Base-by-base conservation (phyloP, 92 coral and sea anemone species). In the Phenganax subtilis region DNA sequence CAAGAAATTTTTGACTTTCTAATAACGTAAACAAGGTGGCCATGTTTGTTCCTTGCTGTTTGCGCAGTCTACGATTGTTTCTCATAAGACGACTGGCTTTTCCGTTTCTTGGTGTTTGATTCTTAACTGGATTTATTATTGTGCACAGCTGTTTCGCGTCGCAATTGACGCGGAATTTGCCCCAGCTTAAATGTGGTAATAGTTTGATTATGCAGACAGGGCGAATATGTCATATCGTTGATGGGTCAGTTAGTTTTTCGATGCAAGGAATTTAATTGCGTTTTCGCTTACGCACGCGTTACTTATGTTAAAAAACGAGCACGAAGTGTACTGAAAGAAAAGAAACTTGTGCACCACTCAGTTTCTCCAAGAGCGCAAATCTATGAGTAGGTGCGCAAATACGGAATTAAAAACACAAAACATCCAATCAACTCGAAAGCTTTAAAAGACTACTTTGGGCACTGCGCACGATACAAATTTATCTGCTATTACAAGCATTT, bases 141-240 rank as follows among this genome's bases (percentile, higher is more conserved):
- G 54, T 52, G 67, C 68, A 79, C 83, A 79, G 83, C 83, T 79
- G 83, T 63, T 63, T 28, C 10, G 30, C 62, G 55, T 79, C 83
- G 54, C 62, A 10, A 14, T 71, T 30, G 16, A 9, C 31, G 52
- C 4, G 73, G 83, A 51, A 63, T 79, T 79, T 63, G 27, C 30
- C 74, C 73, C n/a, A 79, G 74, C 55, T 79, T 76, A 76, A 76
- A 69, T 31, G 83, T 79, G 83, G 83, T 79, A 79, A 79, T 79
- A 79, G 83, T 79, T 79, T 79, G 83, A 79, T 79, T 79, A 59
- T 60, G 65, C 73, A 79, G 74, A 79, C 83, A 79, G 65, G 60
- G 67, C 51, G 65, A 79, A 79, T 15, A 72, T 79, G 83, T 79
- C 83, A 79, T 44, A 68, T 79, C 65, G 83, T 79, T 79, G 83